Evolutionary conservation across 2,113 vertebrate genomes (phyloP), one percentile per base, ranked within the genome.

Genomic region (Xiphophorus hellerii): DNA sequence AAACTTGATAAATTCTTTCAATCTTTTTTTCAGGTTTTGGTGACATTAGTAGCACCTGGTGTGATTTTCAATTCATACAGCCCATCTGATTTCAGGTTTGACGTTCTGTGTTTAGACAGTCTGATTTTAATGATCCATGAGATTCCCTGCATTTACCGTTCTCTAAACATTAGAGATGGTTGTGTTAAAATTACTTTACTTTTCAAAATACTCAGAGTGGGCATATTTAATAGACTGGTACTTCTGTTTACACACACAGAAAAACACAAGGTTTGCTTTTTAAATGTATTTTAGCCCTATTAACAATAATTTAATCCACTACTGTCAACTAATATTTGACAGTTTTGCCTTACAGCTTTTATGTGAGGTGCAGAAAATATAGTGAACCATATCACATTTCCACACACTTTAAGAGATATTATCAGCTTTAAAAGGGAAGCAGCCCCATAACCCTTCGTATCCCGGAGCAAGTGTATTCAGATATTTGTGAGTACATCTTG

Each of bases 401-500:
- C 5, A 28, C 37, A 13, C 7, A 65, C 17, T 44, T 17, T 37
- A 10, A 44, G 10, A 42, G 12, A 71, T 17, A 1, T 44, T 77
- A 20, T 66, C 28, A 31, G 62, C 35, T 78, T 68, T n/a, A 25
- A 42, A 72, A 42, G 11, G 35, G 10, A 65, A 69, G n/a, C 17
- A 29, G 37, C 14, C 31, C 15, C 44, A 27, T 60, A 37, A 58
- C 66, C 58, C 22, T 14, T 65, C 22, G 69, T 39, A 74, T 27
- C 42, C 5, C 31, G 13, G 27, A 31, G 30, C 62, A 62, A 65
- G 33, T 71, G 58, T 39, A 78, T 62, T 37, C 62, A 67, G 25
- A 73, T 62, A 72, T 27, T 63, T 58, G 70, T 1, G 15, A 44
- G 69, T 61, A 64, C 39, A 66, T 60, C n/a, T 66, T 69, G 54